Evolutionary conservation across 2,888 invertebrate species (phyloP).

Genomic region (Galerucella nymphaeae): DNA sequence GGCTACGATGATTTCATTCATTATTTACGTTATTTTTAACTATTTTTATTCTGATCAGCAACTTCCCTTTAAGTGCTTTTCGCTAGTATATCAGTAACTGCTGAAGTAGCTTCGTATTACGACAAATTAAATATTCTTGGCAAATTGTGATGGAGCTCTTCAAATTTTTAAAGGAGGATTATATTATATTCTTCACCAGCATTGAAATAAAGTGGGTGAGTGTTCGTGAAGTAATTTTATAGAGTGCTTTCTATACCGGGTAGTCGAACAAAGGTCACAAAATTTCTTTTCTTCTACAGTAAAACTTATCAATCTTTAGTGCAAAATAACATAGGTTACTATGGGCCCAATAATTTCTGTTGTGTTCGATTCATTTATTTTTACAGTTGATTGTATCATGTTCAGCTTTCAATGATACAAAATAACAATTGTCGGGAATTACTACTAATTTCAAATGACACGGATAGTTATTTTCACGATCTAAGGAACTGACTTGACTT

Average conservation of each 20-base stretch:
- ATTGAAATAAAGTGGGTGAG: slow-evolving; percentile 14
- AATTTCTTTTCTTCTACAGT: too few relatives aligned
- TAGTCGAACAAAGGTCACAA: background rate
- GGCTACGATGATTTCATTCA: too few relatives aligned
- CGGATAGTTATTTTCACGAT: too few relatives aligned
- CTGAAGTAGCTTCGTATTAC: slow-evolving; percentile 19
- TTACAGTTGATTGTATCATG: too few relatives aligned
- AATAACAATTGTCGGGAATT: too few relatives aligned
- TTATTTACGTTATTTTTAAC: background rate
- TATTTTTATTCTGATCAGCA: background rate
- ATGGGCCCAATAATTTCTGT: too few relatives aligned
- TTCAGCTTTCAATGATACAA: too few relatives aligned
- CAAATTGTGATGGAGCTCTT: slow-evolving; percentile 18
- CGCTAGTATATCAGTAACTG: slow-evolving; percentile 11
- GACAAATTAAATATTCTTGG: slow-evolving; percentile 21
- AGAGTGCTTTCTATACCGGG: background rate
- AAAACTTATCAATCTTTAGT: too few relatives aligned
- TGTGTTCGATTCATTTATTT: too few relatives aligned
- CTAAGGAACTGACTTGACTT: too few relatives aligned
- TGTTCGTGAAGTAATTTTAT: background rate
- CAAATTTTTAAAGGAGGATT: slow-evolving; percentile 13
- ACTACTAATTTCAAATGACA: too few relatives aligned
- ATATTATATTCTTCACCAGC: slow-evolving; percentile 3
- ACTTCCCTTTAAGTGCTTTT: background rate
- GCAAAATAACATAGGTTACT: too few relatives aligned